phyloP scores from a whole-genome alignment of 2,113 vertebrate species.

The Nibea albiflora region DNA sequence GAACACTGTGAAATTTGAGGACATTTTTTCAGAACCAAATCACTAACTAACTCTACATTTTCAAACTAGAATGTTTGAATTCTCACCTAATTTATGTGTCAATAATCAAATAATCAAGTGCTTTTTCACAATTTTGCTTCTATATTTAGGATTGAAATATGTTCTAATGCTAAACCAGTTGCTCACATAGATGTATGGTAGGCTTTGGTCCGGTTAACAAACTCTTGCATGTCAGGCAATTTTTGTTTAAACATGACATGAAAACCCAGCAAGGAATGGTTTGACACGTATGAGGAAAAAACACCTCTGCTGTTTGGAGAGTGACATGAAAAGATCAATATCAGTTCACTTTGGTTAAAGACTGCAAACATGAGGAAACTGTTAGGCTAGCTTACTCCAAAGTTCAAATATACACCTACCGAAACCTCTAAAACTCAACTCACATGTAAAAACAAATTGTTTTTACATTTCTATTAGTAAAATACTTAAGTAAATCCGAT shows the following conservation, averaged over 20 bases:
- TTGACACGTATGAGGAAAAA: background rate
- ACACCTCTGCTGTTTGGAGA: background rate
- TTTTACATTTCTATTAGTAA: background rate
- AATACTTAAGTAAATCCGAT: background rate
- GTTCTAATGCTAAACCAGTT: conserved; percentile 1
- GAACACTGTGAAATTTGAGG: conserved; percentile 77
- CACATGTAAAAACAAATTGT: background rate
- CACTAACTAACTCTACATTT: conserved; percentile 13
- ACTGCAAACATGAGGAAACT: background rate
- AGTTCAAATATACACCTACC: background rate
- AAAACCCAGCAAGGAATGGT: background rate
- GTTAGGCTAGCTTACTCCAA: background rate
- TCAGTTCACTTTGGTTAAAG: background rate
- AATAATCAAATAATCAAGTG: conserved; percentile 4
- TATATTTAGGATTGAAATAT: background rate
- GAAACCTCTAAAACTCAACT: background rate
- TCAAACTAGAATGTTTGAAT: background rate
- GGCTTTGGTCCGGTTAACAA: background rate
- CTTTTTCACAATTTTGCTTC: background rate
- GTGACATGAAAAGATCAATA: background rate
- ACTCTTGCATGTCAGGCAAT: background rate
- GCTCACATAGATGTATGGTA: background rate
- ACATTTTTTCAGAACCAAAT: conserved; percentile 59
- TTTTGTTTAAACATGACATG: conserved; percentile 3
- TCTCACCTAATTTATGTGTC: conserved; percentile 6